phyloP scores from a whole-genome alignment of 2,797 vertebrate species.

The Galaxias olidus region DNA sequence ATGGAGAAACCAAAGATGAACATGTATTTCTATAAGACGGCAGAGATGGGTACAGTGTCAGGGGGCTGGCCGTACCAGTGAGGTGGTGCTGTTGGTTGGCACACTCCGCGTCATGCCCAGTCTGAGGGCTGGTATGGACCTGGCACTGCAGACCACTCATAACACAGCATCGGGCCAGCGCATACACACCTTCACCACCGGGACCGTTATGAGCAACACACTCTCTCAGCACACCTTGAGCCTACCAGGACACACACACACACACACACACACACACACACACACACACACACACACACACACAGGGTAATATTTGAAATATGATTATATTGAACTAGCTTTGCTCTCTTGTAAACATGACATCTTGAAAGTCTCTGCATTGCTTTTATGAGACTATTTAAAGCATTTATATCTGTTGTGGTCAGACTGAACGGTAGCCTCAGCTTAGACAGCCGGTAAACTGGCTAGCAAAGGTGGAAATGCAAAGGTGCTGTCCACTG shows the following conservation, averaged over 20 bases:
- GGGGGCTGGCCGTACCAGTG: conserved; percentile 70
- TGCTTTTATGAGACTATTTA: too few species aligned
- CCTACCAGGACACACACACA: conserved; percentile 58
- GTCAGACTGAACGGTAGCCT: too few species aligned
- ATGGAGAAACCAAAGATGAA: too few species aligned
- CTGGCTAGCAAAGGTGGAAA: too few species aligned
- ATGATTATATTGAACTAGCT: too few species aligned
- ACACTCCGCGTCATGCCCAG: conserved; percentile 64
- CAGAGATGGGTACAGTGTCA: background rate
- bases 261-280: background rate
- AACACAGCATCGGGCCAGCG: conserved; percentile 84
- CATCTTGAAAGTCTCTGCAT: too few species aligned
- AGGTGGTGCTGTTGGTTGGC: conserved; percentile 64
- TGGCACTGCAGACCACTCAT: conserved; percentile 69
- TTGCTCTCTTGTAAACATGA: too few species aligned
- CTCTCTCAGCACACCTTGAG: conserved; percentile 57
- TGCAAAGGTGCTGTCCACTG: too few species aligned
- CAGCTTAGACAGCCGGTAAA: too few species aligned
- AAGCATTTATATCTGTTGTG: too few species aligned
- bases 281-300: background rate
- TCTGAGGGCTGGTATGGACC: conserved; percentile 42
- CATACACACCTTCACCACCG: conserved; percentile 72
- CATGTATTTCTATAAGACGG: too few species aligned
- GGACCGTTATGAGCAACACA: conserved; percentile 75
- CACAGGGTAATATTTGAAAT: background rate